A percentile compares a stretch with the other conserved stretches of the same genome.
phyloP scores from a whole-genome alignment of 2,888 invertebrate genomes.

The Xiphydria camelus region DNA sequence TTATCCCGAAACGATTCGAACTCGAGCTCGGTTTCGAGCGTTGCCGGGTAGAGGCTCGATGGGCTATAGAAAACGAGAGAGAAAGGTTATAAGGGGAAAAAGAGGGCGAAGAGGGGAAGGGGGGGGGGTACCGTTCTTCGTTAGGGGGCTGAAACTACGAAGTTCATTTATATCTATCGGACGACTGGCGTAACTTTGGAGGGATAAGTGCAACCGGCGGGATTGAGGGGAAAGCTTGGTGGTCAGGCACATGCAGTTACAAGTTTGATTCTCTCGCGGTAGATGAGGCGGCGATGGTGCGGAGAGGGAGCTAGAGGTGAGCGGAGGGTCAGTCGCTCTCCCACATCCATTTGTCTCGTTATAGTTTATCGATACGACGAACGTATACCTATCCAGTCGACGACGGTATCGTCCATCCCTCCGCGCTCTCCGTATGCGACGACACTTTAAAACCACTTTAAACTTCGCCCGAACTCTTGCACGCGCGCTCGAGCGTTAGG shows the following conservation, averaged over 20 bases:
- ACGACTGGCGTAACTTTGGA: no score
- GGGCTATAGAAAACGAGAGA: no score
- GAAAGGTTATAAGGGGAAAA: no score
- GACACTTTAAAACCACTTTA: slow-evolving; percentile 53
- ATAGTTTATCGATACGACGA: slow-evolving; percentile 48
- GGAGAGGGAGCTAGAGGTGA: slow-evolving; percentile 9
- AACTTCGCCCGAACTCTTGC: slow-evolving; percentile 36
- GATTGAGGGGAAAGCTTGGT: no score
- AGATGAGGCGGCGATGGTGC: slow-evolving; percentile 12
- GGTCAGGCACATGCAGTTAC: slow-evolving; percentile 27
- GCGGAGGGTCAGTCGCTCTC: slow-evolving; percentile 21
- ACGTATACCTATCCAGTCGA: slow-evolving; percentile 4
- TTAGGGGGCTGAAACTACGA: slow-evolving; percentile 26
- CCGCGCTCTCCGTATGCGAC: slow-evolving; percentile 29
- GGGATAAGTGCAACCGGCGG: no score
- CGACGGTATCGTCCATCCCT: slow-evolving; percentile 7
- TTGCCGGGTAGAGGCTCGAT: no score
- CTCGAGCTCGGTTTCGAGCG: no score
- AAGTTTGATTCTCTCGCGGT: slow-evolving; percentile 37
- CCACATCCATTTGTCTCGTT: slow-evolving; percentile 53
- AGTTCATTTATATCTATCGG: slow-evolving; percentile 40
- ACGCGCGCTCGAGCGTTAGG: slow-evolving; percentile 28
- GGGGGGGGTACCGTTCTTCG: no score
- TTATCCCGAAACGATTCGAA: no score
- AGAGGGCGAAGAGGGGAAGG: no score